Conservation (phyloP, 1,140 invertebrate genomes). For the Drosophila ohnishii region DNA sequence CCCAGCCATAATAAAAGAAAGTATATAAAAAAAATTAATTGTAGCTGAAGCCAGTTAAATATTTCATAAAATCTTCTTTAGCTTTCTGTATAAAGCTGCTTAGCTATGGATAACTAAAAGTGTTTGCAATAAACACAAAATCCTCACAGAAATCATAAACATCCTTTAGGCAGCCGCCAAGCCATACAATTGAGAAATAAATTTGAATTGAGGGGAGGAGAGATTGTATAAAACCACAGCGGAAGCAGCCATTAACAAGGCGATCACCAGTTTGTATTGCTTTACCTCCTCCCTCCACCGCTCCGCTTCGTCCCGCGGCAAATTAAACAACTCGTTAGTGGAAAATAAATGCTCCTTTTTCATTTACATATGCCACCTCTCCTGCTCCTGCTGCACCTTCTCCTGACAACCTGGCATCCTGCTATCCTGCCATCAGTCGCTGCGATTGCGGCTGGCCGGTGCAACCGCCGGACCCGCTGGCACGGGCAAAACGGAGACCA, state of each 20-base stretch:
- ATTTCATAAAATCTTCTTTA: background rate
- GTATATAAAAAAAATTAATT: background rate
- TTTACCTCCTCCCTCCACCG: conserved; percentile 1
- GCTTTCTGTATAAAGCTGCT: background rate
- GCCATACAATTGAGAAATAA: conserved; percentile 21
- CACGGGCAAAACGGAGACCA: conserved; percentile 97
- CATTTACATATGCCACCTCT: conserved; percentile 66
- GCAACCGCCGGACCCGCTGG: conserved; percentile 95
- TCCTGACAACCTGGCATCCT: conserved; percentile 5
- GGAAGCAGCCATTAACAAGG: conserved; percentile 34
- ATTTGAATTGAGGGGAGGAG: conserved; percentile 19
- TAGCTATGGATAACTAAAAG: background rate
- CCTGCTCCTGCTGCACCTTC: background rate
- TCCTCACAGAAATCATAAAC: conserved; percentile 12
- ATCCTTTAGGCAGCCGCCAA: conserved; percentile 9
- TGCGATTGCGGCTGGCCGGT: conserved; percentile 93
- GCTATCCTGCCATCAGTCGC: conserved; percentile 84
- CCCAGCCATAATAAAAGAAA: background rate
- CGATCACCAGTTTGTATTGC: conserved; percentile 51
- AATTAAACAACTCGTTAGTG: conserved; percentile 81
- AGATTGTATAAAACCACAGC: conserved; percentile 18
- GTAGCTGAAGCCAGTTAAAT: background rate
- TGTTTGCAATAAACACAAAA: conserved; percentile 7
- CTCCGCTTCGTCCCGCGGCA: conserved; percentile 47
- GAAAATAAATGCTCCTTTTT: conserved; percentile 70